Base-by-base conservation (phyloP, 2,113 vertebrate species). In the Pogonocichla stellata region DNA sequence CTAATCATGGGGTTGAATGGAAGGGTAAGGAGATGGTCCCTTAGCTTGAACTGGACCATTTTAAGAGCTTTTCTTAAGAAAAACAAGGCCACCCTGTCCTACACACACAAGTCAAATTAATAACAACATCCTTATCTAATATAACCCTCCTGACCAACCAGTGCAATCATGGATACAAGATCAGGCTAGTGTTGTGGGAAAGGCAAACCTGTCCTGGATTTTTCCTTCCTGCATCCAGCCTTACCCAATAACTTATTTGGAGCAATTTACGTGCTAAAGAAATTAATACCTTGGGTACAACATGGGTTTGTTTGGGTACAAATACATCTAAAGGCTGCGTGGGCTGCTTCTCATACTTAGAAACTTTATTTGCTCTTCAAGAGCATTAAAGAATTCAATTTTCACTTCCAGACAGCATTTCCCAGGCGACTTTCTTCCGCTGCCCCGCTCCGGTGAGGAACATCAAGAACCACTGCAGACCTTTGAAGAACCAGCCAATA, bases 371-470 rank as follows among this genome's bases (percentile, higher is more conserved):
- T 77, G 31, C 85, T 95, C 45, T 82, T 92, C 74, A 72, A 72
- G 54, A 95, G 33, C 93, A 64, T 71, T 83, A 77, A 71, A 83
- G 90, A 77, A 92, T 62, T 77, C 80, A 24, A 19, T 73, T 83
- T 88, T 83, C 88, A 96, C 94, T 92, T 96, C 95, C 85, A 24
- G 85, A 96, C 51, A 86, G 53, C 29, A 61, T 73, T 86, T 96
- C 95, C 92, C 93, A 90, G 90, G 92, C 53, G 60, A 57, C 92
- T 93, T 92, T 93, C 94, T 96, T 96, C 95, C 80, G 69, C 93
- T 94, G 94, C 86, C 93, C 75, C 1, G 19, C 75, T 95, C 92
- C 51, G 12, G 82, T 83, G 95, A 93, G 88, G 93, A 84, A 94
- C 84, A 91, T 92, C 89, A 87, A 83, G 79, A 92, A 36, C 77